Evolutionary conservation across 2,888 invertebrate genomes (phyloP).

Genomic region (Toxonevra muliebris): DNA sequence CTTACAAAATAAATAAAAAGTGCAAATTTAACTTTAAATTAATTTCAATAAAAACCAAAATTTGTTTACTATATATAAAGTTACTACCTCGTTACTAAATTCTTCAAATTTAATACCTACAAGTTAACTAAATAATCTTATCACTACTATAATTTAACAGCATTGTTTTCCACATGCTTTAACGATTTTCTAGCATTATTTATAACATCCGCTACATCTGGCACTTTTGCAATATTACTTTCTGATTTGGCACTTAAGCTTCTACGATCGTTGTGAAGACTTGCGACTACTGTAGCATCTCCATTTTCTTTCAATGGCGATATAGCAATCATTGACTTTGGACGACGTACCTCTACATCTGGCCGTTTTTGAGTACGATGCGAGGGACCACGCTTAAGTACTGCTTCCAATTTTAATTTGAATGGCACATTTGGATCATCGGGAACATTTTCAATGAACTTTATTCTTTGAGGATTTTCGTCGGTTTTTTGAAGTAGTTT

Average conservation of each 20-base stretch:
- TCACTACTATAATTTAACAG: constrained; percentile 22
- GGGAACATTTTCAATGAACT: constrained; percentile 8
- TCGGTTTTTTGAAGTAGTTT: too few species aligned
- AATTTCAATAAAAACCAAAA: not conserved
- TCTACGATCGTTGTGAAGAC: not conserved
- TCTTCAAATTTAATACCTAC: too few species aligned
- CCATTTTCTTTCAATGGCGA: constrained; percentile 28
- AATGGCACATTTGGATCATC: constrained; percentile 47
- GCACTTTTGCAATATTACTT: constrained; percentile 38
- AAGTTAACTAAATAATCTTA: too few species aligned
- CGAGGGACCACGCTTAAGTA: constrained; percentile 57
- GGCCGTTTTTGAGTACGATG: constrained; percentile 49
- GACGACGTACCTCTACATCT: constrained; percentile 42
- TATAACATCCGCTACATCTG: constrained; percentile 30
- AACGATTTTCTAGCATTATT: constrained; percentile 31
- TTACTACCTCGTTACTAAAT: too few species aligned
- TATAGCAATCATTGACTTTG: constrained; percentile 45
- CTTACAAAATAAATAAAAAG: too few species aligned
- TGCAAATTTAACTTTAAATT: too few species aligned
- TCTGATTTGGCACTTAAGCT: constrained; percentile 7
- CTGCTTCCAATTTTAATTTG: constrained; percentile 58
- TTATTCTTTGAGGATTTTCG: constrained; percentile 34
- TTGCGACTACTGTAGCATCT: constrained; percentile 24
- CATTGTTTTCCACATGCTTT: constrained; percentile 18
- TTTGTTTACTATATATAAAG: too few species aligned